A percentile compares a stretch with the other conserved stretches of the same genome.
Conservation (phyloP, 2,888 invertebrate genomes). For the Drosophila greeni region DNA sequence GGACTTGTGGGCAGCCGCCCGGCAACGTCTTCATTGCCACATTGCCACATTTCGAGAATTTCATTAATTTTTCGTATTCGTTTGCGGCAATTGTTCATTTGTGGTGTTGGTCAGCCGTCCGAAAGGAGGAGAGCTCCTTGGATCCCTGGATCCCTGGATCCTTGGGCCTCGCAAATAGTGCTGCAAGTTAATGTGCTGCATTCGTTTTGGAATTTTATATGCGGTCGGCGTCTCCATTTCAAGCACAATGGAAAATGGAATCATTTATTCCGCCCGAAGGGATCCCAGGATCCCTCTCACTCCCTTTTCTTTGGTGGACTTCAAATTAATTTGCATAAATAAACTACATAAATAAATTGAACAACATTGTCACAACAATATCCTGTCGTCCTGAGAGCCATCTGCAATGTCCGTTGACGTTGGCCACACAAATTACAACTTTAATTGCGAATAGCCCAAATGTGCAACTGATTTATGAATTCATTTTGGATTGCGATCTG, state of each 20-base stretch:
- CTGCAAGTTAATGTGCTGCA: conserved; percentile 48
- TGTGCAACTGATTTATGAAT: conserved; percentile 33
- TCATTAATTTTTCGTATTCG: conserved; percentile 59
- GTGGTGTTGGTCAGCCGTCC: conserved; percentile 43
- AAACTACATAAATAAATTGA: conserved; percentile 26
- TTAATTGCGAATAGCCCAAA: conserved; percentile 17
- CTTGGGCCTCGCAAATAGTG: conserved; percentile 14
- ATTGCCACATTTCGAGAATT: conserved; percentile 54
- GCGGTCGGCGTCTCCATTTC: conserved; percentile 36
- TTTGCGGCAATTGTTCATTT: conserved; percentile 62
- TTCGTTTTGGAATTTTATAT: conserved; percentile 53
- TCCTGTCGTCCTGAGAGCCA: neutral
- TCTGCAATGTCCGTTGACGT: conserved; percentile 29
- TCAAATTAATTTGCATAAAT: conserved; percentile 34
- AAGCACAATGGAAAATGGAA: conserved; percentile 16
- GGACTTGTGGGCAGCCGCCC: conserved; percentile 14
- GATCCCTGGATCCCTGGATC: neutral
- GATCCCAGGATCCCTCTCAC: neutral
- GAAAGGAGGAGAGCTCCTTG: conserved; percentile 12
- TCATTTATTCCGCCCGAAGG: conserved; percentile 30
- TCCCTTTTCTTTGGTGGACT: neutral
- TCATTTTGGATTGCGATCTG: conserved; percentile 24
- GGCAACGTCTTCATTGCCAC: conserved; percentile 56
- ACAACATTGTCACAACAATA: conserved; percentile 15
- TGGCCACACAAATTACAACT: conserved; percentile 19